Conservation (phyloP, 2,797 vertebrate species). For the Tolypeutes matacus region DNA sequence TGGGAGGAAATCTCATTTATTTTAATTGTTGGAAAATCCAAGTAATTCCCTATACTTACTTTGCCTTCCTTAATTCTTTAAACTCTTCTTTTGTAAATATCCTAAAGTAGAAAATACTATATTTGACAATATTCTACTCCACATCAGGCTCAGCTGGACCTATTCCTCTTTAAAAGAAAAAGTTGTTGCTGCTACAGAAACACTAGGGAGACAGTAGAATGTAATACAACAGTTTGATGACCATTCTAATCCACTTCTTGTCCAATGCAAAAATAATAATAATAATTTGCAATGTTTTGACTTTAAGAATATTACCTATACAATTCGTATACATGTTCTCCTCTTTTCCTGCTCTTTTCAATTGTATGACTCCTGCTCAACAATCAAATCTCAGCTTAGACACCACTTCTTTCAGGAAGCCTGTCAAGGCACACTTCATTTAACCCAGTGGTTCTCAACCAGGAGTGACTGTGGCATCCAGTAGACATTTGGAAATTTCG, state of each 20-base stretch:
- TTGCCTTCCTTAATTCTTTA: background rate
- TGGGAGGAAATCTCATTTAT: background rate
- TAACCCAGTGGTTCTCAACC: background rate
- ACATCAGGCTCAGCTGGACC: background rate
- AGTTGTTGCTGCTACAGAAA: background rate
- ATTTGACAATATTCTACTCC: background rate
- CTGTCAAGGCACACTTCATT: background rate
- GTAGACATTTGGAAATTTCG: background rate
- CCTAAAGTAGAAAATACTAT: background rate
- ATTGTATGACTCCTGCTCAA: background rate
- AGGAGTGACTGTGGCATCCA: background rate
- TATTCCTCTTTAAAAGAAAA: background rate
- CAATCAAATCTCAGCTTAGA: background rate
- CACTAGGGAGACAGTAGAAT: background rate
- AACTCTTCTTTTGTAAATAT: background rate
- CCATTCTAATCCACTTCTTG: background rate
- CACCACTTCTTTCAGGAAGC: background rate
- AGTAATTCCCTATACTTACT: background rate
- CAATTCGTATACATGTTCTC: background rate
- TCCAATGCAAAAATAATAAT: background rate
- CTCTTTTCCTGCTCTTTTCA: background rate
- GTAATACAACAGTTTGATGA: background rate
- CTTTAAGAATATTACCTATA: background rate
- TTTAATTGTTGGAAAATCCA: constrained; percentile 4
- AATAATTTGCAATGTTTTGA: background rate